A percentile compares a stretch with the other conserved stretches of the same genome.
Evolutionary conservation across 1,140 invertebrate species (phyloP).

Genomic region (Papilio polytes): DNA sequence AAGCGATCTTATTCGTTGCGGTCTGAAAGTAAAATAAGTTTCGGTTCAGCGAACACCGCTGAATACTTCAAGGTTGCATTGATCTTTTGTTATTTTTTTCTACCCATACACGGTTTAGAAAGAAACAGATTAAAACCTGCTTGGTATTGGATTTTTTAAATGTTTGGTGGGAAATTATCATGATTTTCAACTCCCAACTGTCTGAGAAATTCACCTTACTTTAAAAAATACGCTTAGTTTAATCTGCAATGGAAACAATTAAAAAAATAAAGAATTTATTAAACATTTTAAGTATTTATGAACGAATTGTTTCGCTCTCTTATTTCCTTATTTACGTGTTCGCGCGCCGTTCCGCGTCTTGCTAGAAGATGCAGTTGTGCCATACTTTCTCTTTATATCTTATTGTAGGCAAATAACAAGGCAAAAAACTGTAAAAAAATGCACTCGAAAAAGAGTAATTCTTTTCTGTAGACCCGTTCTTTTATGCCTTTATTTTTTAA

Average conservation of each 20-base stretch:
- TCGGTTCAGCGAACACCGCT: conserved; percentile 26
- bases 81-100: conserved; percentile 13
- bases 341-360: not conserved
- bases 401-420: not conserved
- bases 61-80: conserved; percentile 35
- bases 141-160: not conserved
- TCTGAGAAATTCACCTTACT: no score
- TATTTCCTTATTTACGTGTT: not conserved
- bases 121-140: conserved; percentile 7
- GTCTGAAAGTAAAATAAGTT: conserved; percentile 40
- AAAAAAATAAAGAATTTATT: not conserved
- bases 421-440: not conserved
- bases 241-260: not conserved
- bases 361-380: not conserved
- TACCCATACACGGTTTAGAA: not conserved
- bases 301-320: conserved; percentile 3
- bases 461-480: no score
- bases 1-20: conserved; percentile 47
- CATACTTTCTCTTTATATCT: conserved; percentile 11
- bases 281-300: not conserved
- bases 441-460: not conserved
- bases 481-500: no score
- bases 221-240: no score
- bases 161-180: not conserved
- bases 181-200: no score